These are phyloP conservation scores for Trichogramma evanescens DNA, from an alignment of 2,888 invertebrate genomes.

Conservation along the genomic window DNA sequence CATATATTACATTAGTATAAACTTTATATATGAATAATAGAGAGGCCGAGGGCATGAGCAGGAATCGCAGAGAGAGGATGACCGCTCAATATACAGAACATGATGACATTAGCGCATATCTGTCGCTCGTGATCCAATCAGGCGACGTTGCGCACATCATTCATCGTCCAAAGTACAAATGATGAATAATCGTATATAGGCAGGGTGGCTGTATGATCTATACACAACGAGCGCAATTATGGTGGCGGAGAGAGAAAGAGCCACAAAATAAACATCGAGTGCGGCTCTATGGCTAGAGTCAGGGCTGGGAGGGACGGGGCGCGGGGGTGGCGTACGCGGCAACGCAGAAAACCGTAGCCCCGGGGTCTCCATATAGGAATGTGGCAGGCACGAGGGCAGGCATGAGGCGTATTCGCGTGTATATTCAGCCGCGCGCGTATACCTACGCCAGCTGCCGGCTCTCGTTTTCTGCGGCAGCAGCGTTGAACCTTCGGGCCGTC, in stretches of 20 bases:
- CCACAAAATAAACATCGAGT: conserved; percentile 30
- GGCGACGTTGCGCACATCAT: no score
- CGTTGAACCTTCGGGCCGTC: not conserved
- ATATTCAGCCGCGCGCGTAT: not conserved
- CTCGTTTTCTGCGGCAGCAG: not conserved
- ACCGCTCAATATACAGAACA: not conserved
- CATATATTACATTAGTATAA: no score
- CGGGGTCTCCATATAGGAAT: not conserved
- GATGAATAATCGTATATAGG: no score
- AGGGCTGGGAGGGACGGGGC: not conserved
- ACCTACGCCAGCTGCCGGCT: not conserved
- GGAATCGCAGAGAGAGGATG: conserved; percentile 12
- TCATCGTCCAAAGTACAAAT: no score
- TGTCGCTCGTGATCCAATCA: no score
- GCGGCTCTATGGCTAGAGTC: no score
- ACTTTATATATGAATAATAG: not conserved
- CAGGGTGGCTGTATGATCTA: no score
- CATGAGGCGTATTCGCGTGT: no score
- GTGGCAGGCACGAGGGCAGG: no score
- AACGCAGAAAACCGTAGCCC: conserved; percentile 32
- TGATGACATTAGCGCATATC: no score
- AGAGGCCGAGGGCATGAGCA: not conserved
- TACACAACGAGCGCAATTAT: no score
- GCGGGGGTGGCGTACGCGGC: conserved; percentile 22
- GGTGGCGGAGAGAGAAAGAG: conserved; percentile 18